Evolutionary conservation across 1,140 invertebrate genomes (phyloP).

Genomic region (Fopius arisanus): DNA sequence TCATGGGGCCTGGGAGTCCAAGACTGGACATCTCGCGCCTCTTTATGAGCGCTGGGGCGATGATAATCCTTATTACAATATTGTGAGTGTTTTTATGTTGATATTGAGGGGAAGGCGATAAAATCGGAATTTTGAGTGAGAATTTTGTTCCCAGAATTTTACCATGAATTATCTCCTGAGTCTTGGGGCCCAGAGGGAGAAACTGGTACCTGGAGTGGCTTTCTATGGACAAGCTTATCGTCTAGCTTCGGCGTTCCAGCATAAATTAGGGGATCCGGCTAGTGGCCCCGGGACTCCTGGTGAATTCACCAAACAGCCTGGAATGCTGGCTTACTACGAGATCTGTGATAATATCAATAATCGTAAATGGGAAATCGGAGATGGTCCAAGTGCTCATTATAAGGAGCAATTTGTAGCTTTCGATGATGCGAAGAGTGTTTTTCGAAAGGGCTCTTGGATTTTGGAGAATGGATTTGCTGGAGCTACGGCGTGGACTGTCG

Average conservation of each 20-base stretch:
- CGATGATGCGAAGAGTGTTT: conserved; percentile 81
- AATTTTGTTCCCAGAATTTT: conserved; percentile 21
- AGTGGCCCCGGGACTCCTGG: conserved; percentile 79
- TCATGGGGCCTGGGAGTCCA: conserved; percentile 84
- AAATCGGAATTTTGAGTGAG: neutral
- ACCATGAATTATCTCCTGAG: conserved; percentile 77
- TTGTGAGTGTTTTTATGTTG: too few species aligned
- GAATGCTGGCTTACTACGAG: conserved; percentile 90
- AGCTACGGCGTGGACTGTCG: conserved; percentile 88
- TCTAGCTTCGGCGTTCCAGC: conserved; percentile 66
- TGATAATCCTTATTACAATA: conserved; percentile 77
- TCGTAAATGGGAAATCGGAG: conserved; percentile 47
- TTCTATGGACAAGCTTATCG: conserved; percentile 90
- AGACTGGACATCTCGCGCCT: conserved; percentile 85
- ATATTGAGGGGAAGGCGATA: too few species aligned
- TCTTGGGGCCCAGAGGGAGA: conserved; percentile 79
- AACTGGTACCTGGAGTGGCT: conserved; percentile 85
- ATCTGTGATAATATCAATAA: conserved; percentile 78
- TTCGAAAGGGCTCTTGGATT: conserved; percentile 80
- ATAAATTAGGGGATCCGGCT: conserved; percentile 63
- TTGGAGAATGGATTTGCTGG: conserved; percentile 77
- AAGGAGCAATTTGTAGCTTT: conserved; percentile 91
- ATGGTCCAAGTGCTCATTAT: conserved; percentile 80
- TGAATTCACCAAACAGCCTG: conserved; percentile 85
- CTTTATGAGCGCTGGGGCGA: conserved; percentile 72